Evolutionary conservation across 1,140 invertebrate species (phyloP).

Genomic region (Nautilus pompilius): DNA sequence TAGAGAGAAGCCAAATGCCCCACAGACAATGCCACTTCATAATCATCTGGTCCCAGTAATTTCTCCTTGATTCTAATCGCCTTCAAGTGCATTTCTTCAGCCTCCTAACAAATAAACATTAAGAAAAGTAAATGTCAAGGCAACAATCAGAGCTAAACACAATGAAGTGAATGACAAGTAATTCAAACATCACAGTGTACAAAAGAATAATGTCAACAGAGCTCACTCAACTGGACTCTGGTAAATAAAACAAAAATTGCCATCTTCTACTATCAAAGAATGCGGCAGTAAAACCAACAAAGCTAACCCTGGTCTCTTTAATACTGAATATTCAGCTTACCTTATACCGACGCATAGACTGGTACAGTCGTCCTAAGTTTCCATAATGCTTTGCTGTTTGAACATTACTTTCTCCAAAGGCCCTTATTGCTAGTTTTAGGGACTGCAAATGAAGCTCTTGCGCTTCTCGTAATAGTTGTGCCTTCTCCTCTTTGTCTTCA

Average conservation of each 20-base stretch:
- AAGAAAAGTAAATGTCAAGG: too few relatives aligned
- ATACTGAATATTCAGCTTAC: conserved; percentile 58
- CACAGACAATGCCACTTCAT: conserved; percentile 87
- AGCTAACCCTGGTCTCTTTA: too few relatives aligned
- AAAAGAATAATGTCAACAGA: too few relatives aligned
- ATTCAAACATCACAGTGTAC: too few relatives aligned
- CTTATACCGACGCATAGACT: conserved; percentile 82
- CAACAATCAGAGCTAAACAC: too few relatives aligned
- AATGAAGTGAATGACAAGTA: too few relatives aligned
- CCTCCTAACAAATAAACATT: conserved; percentile 64
- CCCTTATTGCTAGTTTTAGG: conserved; percentile 69
- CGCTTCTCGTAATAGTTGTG: conserved; percentile 63
- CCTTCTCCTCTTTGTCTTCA: conserved; percentile 49
- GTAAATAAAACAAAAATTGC: too few relatives aligned
- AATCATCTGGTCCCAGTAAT: conserved; percentile 79
- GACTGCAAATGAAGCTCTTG: conserved; percentile 79
- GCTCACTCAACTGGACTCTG: too few relatives aligned
- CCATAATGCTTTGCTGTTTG: conserved; percentile 94
- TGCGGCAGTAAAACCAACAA: too few relatives aligned
- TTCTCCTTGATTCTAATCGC: conserved; percentile 88
- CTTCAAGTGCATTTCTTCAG: conserved; percentile 84
- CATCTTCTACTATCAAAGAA: too few relatives aligned
- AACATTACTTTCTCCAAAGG: conserved; percentile 87
- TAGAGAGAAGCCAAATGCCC: conserved; percentile 90
- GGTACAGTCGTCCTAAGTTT: conserved; percentile 85